Evolutionary conservation across 2,888 invertebrate genomes (phyloP), one percentile per base, ranked within the genome.

Genomic region (Lamellibrachia columna): DNA sequence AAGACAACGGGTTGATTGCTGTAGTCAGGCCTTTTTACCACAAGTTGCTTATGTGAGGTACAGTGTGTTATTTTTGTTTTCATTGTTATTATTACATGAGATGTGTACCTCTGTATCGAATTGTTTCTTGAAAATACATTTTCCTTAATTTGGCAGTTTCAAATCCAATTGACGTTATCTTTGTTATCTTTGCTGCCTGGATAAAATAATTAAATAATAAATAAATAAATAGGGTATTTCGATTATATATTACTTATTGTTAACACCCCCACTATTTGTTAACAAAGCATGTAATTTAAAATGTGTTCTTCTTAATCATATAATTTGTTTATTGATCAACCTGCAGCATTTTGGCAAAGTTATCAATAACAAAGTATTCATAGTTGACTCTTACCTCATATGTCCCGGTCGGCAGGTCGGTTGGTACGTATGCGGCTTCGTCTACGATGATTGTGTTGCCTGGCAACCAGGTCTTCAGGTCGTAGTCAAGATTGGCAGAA

Each of bases 401-500:
- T 55, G 55, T 53, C 2, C 91, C 58, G 58, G 58, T 9, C 11
- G 28, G 53, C 4, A 91, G 11, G 40, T 52, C 75, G 75, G 75
- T 75, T 22, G 75, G 28, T 28, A 91, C 15, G 40, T 40, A 53
- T n/a, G 53, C 52, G 28, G 53, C 91, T 9, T 53, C 53, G 11
- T 53, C 55, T 22, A 91, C 53, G 6, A 40, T 9, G 52, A 53
- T 40, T 15, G 91, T 91, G 9, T 53, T 53, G 11, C 92, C 93
- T 8, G 94, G 93, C 22, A 93, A 91, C 94, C 94, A 94, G 15
- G 92, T 90, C 60, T 92, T 93, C 90, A 92, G 92, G 90, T 93
- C 93, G 55, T 93, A 90, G 28, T 90, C 91, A 4, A 15, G 11
- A 22, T 40, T 40, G 1, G 92, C 91, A 58, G 60, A 8, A 11